Conservation (phyloP, 2,888 invertebrate genomes). For the Nemotelus nigrinus region DNA sequence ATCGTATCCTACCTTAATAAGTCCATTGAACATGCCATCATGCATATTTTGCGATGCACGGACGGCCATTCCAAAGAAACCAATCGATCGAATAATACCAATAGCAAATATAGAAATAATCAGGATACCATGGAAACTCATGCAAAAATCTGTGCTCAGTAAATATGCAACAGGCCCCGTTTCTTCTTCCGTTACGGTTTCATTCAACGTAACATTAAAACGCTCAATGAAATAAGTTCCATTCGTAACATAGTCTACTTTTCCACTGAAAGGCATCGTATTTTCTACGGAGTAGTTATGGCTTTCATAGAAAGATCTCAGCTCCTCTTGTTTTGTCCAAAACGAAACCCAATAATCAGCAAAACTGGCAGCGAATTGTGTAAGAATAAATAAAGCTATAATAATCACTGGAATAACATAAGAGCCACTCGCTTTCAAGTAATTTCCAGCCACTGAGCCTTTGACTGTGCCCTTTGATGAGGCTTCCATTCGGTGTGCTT, state of each 20-base stretch:
- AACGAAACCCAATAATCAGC: conserved; percentile 78
- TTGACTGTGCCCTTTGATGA: conserved; percentile 64
- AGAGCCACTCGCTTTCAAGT: conserved; percentile 68
- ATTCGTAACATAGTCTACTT: conserved; percentile 10
- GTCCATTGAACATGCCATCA: conserved; percentile 73
- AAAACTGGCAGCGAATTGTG: conserved; percentile 71
- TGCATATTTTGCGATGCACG: conserved; percentile 76
- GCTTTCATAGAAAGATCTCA: conserved; percentile 48
- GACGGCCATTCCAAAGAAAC: conserved; percentile 73
- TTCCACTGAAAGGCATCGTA: conserved; percentile 2
- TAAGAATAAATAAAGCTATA: conserved; percentile 65
- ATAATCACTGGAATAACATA: conserved; percentile 64
- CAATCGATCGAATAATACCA: conserved; percentile 71
- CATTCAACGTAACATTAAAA: conserved; percentile 10
- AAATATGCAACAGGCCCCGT: conserved; percentile 40
- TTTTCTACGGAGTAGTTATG: conserved; percentile 5
- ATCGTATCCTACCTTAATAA: conserved; percentile 54
- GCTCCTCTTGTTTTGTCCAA: conserved; percentile 66
- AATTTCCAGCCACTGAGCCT: conserved; percentile 64
- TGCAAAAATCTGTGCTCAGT: conserved; percentile 64
- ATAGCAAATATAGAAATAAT: conserved; percentile 68
- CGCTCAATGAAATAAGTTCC: neutral
- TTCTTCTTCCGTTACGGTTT: neutral
- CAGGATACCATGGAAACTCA: conserved; percentile 72
- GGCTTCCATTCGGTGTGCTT: conserved; percentile 58